phyloP scores from a whole-genome alignment of 30 jellyfish, hydroid and myxozoan species.

The Aurelia aurita region DNA sequence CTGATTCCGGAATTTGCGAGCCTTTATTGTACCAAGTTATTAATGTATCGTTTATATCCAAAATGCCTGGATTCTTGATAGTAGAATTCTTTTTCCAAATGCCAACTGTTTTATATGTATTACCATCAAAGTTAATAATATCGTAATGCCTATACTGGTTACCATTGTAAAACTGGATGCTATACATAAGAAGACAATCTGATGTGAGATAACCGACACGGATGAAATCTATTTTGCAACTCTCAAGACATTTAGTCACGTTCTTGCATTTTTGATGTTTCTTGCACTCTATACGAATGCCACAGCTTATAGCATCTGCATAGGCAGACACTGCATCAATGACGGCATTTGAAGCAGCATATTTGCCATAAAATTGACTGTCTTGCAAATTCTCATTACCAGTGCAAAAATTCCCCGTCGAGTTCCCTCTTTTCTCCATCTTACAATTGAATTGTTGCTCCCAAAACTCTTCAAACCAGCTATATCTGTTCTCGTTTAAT shows the following conservation, averaged over 20 bases:
- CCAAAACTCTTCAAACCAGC: conserved; percentile 71
- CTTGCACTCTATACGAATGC: too few relatives aligned
- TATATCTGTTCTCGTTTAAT: conserved; percentile 6
- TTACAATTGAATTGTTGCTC: conserved; percentile 40
- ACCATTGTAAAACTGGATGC: background rate
- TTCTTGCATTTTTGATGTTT: too few relatives aligned
- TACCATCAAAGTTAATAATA: conserved; percentile 17
- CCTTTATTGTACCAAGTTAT: conserved; percentile 12
- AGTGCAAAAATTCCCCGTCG: background rate
- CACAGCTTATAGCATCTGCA: too few relatives aligned
- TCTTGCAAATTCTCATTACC: conserved; percentile 31
- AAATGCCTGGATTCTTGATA: background rate
- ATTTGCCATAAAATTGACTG: conserved; percentile 17
- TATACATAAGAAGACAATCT: too few relatives aligned
- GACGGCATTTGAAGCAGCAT: conserved; percentile 44
- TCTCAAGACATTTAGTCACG: too few relatives aligned
- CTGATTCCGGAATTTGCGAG: background rate
- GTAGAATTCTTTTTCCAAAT: background rate
- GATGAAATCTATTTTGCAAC: too few relatives aligned
- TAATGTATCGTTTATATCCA: background rate
- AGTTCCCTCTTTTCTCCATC: background rate
- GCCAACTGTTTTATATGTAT: conserved; percentile 14
- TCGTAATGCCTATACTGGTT: conserved; percentile 9
- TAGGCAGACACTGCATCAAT: conserved; percentile 37
- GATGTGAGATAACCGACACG: too few relatives aligned